phyloP scores from a whole-genome alignment of 1,140 invertebrate genomes.

The Drosophila hydei region DNA sequence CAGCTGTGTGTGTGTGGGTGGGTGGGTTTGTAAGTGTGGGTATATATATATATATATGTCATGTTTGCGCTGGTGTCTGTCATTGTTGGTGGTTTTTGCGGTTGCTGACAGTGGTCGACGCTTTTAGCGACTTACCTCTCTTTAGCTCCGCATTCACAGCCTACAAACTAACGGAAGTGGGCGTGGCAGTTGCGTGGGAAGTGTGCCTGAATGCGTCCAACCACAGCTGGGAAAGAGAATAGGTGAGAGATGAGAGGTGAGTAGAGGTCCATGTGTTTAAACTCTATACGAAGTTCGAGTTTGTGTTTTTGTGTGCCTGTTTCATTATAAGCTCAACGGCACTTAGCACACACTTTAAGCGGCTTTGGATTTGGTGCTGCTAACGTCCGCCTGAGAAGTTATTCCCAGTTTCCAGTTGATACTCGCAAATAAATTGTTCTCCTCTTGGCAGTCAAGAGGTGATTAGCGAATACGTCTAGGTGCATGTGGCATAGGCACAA shows the following conservation, averaged over 20 bases:
- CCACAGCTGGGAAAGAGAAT: constrained; percentile 4
- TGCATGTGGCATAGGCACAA: constrained; percentile 19
- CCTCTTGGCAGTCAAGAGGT: constrained; percentile 7
- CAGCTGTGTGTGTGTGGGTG: constrained; percentile 21
- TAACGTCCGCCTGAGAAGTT: constrained; percentile 8
- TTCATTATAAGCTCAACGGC: constrained; percentile 77
- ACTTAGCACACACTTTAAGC: constrained; percentile 78
- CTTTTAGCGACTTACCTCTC: constrained; percentile 54
- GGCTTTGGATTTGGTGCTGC: constrained; percentile 64
- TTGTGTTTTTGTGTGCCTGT: constrained; percentile 33
- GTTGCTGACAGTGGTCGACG: constrained; percentile 43
- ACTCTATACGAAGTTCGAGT: constrained; percentile 24
- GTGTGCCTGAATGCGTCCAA: constrained; percentile 41
- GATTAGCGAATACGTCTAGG: constrained; percentile 16
- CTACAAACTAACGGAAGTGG: constrained; percentile 59
- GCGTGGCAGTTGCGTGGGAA: constrained; percentile 61
- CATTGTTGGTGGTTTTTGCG: constrained; percentile 71
- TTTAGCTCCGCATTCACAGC: constrained; percentile 39
- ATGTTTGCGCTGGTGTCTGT: constrained; percentile 47
- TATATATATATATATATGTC: constrained; percentile 30
- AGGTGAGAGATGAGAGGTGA: neutral
- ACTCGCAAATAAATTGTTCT: constrained; percentile 11
- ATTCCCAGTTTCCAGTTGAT: constrained; percentile 8
- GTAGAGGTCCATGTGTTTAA: neutral
- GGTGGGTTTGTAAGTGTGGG: constrained; percentile 24